Percentiles rank a stretch among this genome's conserved stretches.
phyloP scores from a whole-genome alignment of 2,113 vertebrate species.

The Ibidorhyncha struthersii region DNA sequence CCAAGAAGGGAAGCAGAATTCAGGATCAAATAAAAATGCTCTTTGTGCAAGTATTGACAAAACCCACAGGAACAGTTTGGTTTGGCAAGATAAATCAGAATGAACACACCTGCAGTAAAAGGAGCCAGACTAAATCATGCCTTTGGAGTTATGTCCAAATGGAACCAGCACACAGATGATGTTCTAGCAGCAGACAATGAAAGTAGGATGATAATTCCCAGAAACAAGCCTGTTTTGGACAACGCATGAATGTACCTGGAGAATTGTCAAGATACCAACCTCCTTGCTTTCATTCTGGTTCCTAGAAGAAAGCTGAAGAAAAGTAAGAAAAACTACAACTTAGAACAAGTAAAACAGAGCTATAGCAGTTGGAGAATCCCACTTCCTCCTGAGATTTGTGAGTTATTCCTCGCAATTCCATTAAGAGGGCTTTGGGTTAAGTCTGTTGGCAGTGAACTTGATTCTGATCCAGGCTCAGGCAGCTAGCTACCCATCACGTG shows the following conservation, averaged over 20 bases:
- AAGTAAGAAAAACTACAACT: not conserved
- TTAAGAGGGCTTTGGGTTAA: slow-evolving; percentile 1
- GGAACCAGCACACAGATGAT: not conserved
- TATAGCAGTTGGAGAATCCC: not conserved
- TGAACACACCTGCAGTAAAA: not conserved
- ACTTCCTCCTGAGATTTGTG: not conserved
- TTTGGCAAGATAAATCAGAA: not conserved
- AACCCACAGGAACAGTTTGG: not conserved
- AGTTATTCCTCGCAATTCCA: not conserved
- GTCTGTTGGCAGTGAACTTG: not conserved
- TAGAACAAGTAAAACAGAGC: not conserved
- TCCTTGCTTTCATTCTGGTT: not conserved
- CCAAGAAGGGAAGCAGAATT: not conserved
- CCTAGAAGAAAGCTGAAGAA: not conserved
- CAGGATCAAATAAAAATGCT: not conserved
- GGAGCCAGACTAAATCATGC: not conserved
- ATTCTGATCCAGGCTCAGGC: not conserved
- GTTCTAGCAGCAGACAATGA: not conserved
- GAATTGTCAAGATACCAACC: not conserved
- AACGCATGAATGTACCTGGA: not conserved
- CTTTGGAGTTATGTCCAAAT: not conserved
- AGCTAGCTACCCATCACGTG: not conserved
- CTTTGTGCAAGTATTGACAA: not conserved
- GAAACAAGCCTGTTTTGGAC: not conserved
- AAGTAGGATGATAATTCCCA: not conserved